Evolutionary conservation across 30 jellyfish, hydroid and myxozoan genomes (phyloP).

Genomic region (Aurelia aurita complex sp. Pacific): DNA sequence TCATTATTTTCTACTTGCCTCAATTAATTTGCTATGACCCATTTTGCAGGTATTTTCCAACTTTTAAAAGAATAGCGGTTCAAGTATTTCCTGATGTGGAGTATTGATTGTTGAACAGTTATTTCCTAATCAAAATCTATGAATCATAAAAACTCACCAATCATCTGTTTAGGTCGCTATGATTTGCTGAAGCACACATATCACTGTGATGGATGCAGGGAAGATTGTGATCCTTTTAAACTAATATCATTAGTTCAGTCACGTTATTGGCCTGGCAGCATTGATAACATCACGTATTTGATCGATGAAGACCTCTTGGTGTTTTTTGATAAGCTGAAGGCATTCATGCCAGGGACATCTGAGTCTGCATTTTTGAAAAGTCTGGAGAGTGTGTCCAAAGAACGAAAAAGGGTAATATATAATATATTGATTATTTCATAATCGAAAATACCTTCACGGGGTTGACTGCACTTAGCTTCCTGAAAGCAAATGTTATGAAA

Average conservation of each 20-base stretch:
- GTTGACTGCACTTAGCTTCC: too few relatives aligned
- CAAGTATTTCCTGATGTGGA: too few relatives aligned
- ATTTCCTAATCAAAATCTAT: too few relatives aligned
- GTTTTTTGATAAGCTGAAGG: constrained; percentile 24
- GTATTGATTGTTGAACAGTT: too few relatives aligned
- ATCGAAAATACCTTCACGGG: too few relatives aligned
- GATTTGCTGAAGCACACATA: constrained; percentile 13
- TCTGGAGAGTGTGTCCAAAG: constrained; percentile 12
- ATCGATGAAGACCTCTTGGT: constrained; percentile 24
- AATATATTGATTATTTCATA: too few relatives aligned
- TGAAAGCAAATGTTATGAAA: too few relatives aligned
- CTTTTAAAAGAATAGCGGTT: too few relatives aligned
- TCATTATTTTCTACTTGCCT: too few relatives aligned
- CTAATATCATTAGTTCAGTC: constrained; percentile 9
- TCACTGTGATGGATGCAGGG: constrained; percentile 25
- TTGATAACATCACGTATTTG: neutral
- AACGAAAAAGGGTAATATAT: neutral
- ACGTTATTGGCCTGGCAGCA: constrained; percentile 57
- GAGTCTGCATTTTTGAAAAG: constrained; percentile 30
- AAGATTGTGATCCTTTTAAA: constrained; percentile 24
- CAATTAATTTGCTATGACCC: too few relatives aligned
- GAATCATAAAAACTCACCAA: too few relatives aligned
- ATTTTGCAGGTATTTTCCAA: too few relatives aligned
- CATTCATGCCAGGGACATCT: constrained; percentile 55
- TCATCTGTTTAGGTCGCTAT: constrained; percentile 13